Conservation (phyloP, 2,113 vertebrate species). For the Nothocercus julius region DNA sequence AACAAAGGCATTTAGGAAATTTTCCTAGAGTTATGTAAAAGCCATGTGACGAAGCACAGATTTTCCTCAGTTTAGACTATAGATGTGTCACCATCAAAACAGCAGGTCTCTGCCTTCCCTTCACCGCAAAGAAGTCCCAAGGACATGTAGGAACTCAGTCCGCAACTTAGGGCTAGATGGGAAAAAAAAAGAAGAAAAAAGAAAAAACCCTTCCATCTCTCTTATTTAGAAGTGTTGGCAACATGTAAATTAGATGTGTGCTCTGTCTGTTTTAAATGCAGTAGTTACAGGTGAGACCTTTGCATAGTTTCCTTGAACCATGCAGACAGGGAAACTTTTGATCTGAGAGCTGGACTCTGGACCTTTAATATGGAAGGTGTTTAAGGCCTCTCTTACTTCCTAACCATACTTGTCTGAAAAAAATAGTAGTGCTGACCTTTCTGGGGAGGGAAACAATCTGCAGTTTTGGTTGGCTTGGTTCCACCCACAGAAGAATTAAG, state of each 20-base stretch:
- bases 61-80: not conserved
- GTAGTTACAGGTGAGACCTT: not conserved
- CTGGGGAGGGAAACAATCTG: not conserved
- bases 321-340: not conserved
- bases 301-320: not conserved
- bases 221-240: not conserved
- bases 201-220: not conserved
- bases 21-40: not conserved
- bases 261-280: not conserved
- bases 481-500: slow-evolving; percentile 8
- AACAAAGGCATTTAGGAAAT: not conserved
- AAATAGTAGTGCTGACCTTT: not conserved
- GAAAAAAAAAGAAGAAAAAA: not conserved
- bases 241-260: not conserved
- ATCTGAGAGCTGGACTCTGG: not conserved
- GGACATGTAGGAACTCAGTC: not conserved
- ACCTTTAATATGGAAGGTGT: not conserved
- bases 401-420: not conserved
- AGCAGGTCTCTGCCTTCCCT: not conserved
- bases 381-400: not conserved
- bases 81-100: not conserved
- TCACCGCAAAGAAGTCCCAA: not conserved
- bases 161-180: not conserved
- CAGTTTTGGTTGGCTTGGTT: slow-evolving; percentile 29
- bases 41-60: not conserved